Conservation (phyloP, 1,140 invertebrate genomes). For the Drosophila navojoa region DNA sequence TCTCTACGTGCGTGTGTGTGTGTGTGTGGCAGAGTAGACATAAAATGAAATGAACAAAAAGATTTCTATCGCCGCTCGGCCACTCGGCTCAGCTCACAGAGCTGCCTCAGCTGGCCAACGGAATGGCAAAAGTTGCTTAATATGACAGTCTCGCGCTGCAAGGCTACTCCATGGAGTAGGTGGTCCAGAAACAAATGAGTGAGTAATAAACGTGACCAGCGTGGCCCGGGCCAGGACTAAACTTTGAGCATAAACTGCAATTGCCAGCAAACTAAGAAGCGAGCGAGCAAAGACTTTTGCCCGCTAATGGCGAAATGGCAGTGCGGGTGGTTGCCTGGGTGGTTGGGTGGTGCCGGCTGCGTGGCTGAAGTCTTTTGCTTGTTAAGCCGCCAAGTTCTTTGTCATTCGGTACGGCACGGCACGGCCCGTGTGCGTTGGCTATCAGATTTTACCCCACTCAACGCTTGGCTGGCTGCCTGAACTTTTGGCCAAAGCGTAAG, state of each 20-base stretch:
- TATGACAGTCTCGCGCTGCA: slow-evolving; percentile 63
- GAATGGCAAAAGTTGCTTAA: slow-evolving; percentile 79
- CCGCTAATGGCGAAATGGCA: slow-evolving; percentile 28
- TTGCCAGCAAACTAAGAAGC: slow-evolving; percentile 47
- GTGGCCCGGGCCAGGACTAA: slow-evolving; percentile 32
- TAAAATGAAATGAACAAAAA: slow-evolving; percentile 82
- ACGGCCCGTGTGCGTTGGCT: slow-evolving; percentile 20
- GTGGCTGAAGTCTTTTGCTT: slow-evolving; percentile 21
- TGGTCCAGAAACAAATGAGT: slow-evolving; percentile 69
- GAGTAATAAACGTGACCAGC: slow-evolving; percentile 69
- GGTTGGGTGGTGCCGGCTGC: neutral
- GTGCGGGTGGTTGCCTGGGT: neutral
- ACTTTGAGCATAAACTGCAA: slow-evolving; percentile 71
- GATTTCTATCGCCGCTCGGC: slow-evolving; percentile 68
- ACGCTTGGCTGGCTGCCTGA: slow-evolving; percentile 20
- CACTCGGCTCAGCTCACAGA: neutral
- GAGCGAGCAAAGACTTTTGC: slow-evolving; percentile 38
- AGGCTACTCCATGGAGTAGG: neutral
- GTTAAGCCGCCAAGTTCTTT: slow-evolving; percentile 70
- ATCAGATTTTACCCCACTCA: slow-evolving; percentile 54
- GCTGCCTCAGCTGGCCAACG: slow-evolving; percentile 42
- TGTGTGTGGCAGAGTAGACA: slow-evolving; percentile 62
- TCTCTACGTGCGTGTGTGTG: slow-evolving; percentile 24
- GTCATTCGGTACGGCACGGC: slow-evolving; percentile 42
- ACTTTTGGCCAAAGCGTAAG: slow-evolving; percentile 29